Conservation (phyloP, 2,888 invertebrate species). For the Cryptosula pallasiana region DNA sequence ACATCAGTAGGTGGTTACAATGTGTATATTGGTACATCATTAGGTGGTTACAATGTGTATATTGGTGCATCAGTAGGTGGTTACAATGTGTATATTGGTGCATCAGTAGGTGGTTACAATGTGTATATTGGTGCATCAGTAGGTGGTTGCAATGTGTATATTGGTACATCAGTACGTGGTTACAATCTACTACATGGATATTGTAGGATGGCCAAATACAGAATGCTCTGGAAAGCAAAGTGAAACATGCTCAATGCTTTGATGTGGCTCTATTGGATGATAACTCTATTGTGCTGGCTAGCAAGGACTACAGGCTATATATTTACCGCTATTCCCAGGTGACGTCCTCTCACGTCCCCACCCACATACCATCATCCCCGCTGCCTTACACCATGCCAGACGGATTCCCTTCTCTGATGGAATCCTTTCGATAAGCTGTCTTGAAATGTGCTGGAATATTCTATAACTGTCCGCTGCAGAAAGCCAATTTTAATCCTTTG, state of each 20-base stretch:
- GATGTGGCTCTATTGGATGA: slow-evolving; percentile 99
- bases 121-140: no score
- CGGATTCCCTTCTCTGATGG: neutral
- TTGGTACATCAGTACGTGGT: no score
- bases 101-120: no score
- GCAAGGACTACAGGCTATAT: slow-evolving; percentile 98
- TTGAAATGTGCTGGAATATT: neutral
- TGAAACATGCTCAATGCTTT: slow-evolving; percentile 99
- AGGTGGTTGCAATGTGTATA: no score
- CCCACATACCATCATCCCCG: neutral
- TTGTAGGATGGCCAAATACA: slow-evolving; percentile 86
- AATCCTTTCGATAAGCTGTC: neutral
- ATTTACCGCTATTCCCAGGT: slow-evolving; percentile 86
- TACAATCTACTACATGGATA: neutral
- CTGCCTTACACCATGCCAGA: neutral
- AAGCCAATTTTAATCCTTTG: no score
- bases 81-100: no score
- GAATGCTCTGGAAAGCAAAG: slow-evolving; percentile 96
- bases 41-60: no score
- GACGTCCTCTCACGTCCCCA: neutral
- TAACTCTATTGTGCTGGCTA: slow-evolving; percentile 94
- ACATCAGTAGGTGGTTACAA: no score
- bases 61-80: no score
- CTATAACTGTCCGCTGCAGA: neutral
- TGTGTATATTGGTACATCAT: no score